Percentiles rank a stretch among this genome's conserved stretches.
Evolutionary conservation across 2,888 invertebrate species (phyloP).

Genomic region (Serrognathus titanus): DNA sequence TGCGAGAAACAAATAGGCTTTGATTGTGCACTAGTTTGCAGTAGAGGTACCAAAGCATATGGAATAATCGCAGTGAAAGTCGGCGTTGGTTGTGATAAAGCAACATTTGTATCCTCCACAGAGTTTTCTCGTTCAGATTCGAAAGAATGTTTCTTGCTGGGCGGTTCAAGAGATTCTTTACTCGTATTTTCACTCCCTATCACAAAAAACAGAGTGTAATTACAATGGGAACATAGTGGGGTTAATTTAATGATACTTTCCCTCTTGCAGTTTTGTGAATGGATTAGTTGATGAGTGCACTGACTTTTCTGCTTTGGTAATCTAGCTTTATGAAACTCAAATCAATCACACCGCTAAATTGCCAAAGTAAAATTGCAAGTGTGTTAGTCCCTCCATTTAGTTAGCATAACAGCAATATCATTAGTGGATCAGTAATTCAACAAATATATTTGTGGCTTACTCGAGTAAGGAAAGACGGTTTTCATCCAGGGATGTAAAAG

Average conservation of each 20-base stretch:
- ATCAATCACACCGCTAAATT: slow-evolving; percentile 82
- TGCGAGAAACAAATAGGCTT: slow-evolving; percentile 72
- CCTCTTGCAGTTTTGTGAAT: no score
- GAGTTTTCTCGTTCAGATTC: no score
- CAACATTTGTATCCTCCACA: slow-evolving; percentile 14
- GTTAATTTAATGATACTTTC: no score
- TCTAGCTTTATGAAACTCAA: slow-evolving; percentile 84
- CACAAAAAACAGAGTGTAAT: no score
- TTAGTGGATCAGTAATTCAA: no score
- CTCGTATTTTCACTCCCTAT: no score
- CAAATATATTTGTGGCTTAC: background rate
- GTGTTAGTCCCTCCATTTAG: background rate
- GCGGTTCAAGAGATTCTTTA: no score
- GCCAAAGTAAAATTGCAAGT: slow-evolving; percentile 74
- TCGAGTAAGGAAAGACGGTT: slow-evolving; percentile 40
- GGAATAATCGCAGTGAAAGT: slow-evolving; percentile 29
- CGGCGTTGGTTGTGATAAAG: slow-evolving; percentile 48
- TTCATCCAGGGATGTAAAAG: slow-evolving; percentile 73
- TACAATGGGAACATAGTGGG: no score
- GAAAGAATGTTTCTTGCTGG: no score
- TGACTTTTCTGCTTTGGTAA: slow-evolving; percentile 81
- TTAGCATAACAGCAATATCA: background rate
- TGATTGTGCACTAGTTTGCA: slow-evolving; percentile 24
- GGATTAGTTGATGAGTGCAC: background rate
- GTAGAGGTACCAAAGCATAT: slow-evolving; percentile 33